These are phyloP conservation scores for Elgaria multicarinata DNA, from an alignment of 2,113 vertebrate genomes.

Conservation along the genomic window DNA sequence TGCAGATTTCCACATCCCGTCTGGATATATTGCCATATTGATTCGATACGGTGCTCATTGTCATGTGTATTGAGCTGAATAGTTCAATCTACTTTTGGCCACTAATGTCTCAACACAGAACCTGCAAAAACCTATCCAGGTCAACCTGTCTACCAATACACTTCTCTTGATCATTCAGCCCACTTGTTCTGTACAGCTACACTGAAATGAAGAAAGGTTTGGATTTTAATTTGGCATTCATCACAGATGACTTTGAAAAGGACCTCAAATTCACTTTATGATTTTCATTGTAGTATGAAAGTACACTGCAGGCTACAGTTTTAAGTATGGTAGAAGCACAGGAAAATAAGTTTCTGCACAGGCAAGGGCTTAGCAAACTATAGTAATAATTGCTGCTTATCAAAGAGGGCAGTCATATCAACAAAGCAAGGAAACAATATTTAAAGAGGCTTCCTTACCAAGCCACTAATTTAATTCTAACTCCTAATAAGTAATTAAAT, in stretches of 20 bases:
- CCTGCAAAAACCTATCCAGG: background rate
- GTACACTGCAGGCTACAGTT: background rate
- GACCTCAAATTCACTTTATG: background rate
- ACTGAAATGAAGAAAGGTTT: background rate
- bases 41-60: too few relatives aligned
- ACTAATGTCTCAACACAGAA: background rate
- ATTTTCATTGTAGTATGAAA: background rate
- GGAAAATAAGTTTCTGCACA: slow-evolving; percentile 61
- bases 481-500: slow-evolving; percentile 59
- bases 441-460: slow-evolving; percentile 55
- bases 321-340: slow-evolving; percentile 21
- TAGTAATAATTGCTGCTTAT: slow-evolving; percentile 51
- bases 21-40: too few relatives aligned
- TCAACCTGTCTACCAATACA: background rate
- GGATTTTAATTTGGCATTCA: background rate
- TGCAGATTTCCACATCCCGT: too few relatives aligned
- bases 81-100: too few relatives aligned
- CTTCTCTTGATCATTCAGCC: background rate
- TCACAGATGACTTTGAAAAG: background rate
- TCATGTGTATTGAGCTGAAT: too few relatives aligned
- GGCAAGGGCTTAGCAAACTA: slow-evolving; percentile 53
- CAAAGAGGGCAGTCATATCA: slow-evolving; percentile 53
- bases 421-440: slow-evolving; percentile 55
- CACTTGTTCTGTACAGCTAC: background rate
- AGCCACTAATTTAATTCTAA: slow-evolving; percentile 62